Evolutionary conservation across 2,113 vertebrate genomes (phyloP), one percentile per base, ranked within the genome.

Genomic region (Dipodomys merriami): DNA sequence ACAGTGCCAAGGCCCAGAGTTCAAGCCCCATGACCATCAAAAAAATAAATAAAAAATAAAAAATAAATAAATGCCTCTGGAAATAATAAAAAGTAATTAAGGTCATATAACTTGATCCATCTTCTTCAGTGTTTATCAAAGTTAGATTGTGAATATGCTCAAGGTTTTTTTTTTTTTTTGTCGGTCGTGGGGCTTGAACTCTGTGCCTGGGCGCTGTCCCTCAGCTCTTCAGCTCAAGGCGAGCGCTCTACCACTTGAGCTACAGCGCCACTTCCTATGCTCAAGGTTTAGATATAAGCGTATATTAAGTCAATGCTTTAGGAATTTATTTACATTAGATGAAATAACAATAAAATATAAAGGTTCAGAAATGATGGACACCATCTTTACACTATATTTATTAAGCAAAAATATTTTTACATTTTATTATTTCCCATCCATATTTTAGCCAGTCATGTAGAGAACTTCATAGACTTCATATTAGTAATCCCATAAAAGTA

Each of bases 291-390:
- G 16, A 65, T 27, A n/a, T n/a, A 39, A 88, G 3, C n/a, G 67
- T n/a, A 87, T 44, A 65, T 82, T 64, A 77, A 90, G 7, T 69
- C 23, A 83, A n/a, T 69, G n/a, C 49, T 5, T 86, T 60, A 49
- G 82, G 49, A 88, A 89, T 64, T 89, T 80, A 72, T 71, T 95
- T 83, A 35, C 22, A 82, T 53, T 79, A 74, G 30, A 69, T 83
- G 12, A 95, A 93, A 93, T 67, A 8, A 44, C 27, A 85, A 19
- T 25, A 93, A 92, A 90, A 94, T 49, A 80, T 60, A 91, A 91
- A 91, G 23, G 79, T 16, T 64, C 5, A 78, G 23, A 73, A 93
- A 78, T 13, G 16, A 62, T n/a, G 53, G 4, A 57, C 7, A 74
- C 15, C 62, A 90, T 81, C 27, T 73, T 86, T 88, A 94, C 82